Base-by-base conservation (phyloP, 1,140 invertebrate genomes). In the Lycorma delicatula region DNA sequence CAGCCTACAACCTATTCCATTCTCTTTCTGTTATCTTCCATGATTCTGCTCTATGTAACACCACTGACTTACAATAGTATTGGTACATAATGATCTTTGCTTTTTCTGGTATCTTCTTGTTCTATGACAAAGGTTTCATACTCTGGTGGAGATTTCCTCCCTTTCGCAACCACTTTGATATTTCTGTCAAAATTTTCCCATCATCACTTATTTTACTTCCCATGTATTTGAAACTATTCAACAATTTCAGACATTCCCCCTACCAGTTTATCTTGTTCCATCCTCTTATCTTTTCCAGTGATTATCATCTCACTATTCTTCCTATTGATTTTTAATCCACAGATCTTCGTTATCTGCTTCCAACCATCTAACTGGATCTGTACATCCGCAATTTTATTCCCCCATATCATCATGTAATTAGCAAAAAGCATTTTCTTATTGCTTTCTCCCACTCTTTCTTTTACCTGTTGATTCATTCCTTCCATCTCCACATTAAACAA, bases 331-430 rank as follows among this genome's bases (percentile, higher is more conserved):
- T 44, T 18, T 22, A 44, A 22, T 7, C 41, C 41, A 44, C 23
- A 44, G 18, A 20, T 44, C 41, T 44, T 22, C 41, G 23, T 44
- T 20, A 44, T 22, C 3, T 22, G 18, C 16, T 22, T 44, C 41
- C 41, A 44, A 44, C 16, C 41, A 44, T 18, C 41, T 22, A 44
- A 44, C 41, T 44, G 41, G 4, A 44, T 44, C 41, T 44, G 41
- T 44, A 44, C 41, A 44, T 44, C 41, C 41, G 18, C 41, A 44
- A n/a, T n/a, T n/a, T n/a, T n/a, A n/a, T n/a, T n/a, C n/a, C n/a
- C n/a, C n/a, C n/a, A n/a, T n/a, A n/a, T n/a, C n/a, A n/a, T n/a
- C n/a, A n/a, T n/a, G n/a, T n/a, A n/a, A n/a, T n/a, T n/a, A n/a
- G n/a, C n/a, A n/a, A n/a, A n/a, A n/a, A n/a, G n/a, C n/a, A n/a